Conservation (phyloP, 2,888 invertebrate species). For the Athripsodes cinereus region DNA sequence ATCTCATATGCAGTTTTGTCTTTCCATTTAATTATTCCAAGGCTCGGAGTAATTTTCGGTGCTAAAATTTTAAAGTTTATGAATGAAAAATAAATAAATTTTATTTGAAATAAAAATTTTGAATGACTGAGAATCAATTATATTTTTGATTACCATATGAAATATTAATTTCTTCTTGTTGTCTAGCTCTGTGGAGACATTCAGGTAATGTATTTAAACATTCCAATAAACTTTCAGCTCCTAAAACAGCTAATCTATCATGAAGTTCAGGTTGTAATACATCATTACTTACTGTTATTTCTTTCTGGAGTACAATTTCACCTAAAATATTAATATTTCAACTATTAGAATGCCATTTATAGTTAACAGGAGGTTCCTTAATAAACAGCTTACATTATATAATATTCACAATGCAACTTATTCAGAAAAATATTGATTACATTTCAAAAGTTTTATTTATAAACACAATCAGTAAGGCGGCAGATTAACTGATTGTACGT, state of each 20-base stretch:
- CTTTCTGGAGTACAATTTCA: constrained; percentile 56
- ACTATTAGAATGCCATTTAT: background rate
- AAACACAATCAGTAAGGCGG: no score
- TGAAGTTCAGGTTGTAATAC: constrained; percentile 62
- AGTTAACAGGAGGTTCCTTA: background rate
- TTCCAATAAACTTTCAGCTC: constrained; percentile 60
- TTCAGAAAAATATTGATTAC: no score
- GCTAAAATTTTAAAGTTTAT: constrained; percentile 49
- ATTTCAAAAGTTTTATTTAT: no score
- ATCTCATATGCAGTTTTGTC: constrained; percentile 56
- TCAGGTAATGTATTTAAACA: constrained; percentile 55
- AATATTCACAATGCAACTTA: no score
- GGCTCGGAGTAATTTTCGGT: constrained; percentile 59
- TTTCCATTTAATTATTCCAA: constrained; percentile 62
- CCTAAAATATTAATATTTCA: constrained; percentile 30
- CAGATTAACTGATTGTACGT: no score
- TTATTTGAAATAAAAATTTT: no score
- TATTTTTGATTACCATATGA: constrained; percentile 66
- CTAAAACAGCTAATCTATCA: constrained; percentile 56
- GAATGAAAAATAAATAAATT: no score
- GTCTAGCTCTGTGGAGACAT: constrained; percentile 49
- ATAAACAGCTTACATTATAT: background rate
- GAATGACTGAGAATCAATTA: no score
- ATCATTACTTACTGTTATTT: constrained; percentile 49
- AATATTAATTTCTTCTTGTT: constrained; percentile 56